Base-by-base conservation (phyloP, 2,888 invertebrate species). In the Allolobophora icterica region DNA sequence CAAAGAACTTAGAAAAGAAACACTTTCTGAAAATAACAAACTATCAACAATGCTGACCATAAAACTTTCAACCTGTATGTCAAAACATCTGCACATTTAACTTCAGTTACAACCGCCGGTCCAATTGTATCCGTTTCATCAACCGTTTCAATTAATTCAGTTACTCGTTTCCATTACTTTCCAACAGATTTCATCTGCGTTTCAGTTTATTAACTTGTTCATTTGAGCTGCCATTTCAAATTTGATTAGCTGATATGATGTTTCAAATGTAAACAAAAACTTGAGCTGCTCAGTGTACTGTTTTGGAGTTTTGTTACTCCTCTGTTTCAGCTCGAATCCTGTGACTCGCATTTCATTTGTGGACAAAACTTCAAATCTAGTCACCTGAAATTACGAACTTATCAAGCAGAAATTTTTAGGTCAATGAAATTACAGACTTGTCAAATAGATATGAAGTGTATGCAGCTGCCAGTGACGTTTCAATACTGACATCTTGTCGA, bases 321-420 rank as follows among this genome's bases (percentile, higher is more conserved):
- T 24, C 21, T 52, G 52, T 71, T n/a, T 71, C 71, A 71, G 11
- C 71, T 71, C n/a, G n/a, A 71, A 71, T 8, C 71, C n/a, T 30
- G 71, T 71, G n/a, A 71, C 71, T 71, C n/a, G n/a, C n/a, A n/a
- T 71, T 71, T 71, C 71, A 71, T 71, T n/a, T 71, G 71, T 24
- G 71, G 71, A 71, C n/a, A n/a, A 71, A 71, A n/a, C 71, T 71
- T 71, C n/a, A n/a, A 71, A 13, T 71, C n/a, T 2, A 71, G n/a
- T 71, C 71, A 8, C n/a, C 30, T 71, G 52, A 71, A 71, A 71
- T 71, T 71, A 13, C n/a, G n/a, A n/a, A n/a, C 30, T 71, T 71
- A 71, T n/a, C n/a, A 71, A 52, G 11, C 8, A 71, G n/a, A n/a
- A n/a, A n/a, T n/a, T n/a, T n/a, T n/a, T n/a, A n/a, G n/a, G n/a